Evolutionary conservation across 1,140 invertebrate genomes (phyloP), one percentile per base, ranked within the genome.

Genomic region (Kradibia gibbosae): DNA sequence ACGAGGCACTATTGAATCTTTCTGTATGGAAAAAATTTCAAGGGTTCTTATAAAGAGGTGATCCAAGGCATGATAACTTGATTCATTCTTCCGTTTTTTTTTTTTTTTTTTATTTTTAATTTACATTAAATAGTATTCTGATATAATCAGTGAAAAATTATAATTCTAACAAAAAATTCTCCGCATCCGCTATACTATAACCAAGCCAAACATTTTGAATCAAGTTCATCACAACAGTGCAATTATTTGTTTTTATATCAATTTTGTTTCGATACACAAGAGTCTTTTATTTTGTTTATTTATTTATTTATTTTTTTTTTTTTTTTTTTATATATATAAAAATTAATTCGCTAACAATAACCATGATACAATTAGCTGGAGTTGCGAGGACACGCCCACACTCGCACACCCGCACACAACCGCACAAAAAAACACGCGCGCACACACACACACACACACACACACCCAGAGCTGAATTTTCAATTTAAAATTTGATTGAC

Each of bases 1-100:
- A 88, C 90, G 87, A 88, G 88, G 88, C 90, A 88, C 82, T 91
- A 82, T 85, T 90, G 86, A 90, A 53, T 53, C 88, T 91, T 86
- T 90, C 88, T 86, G 89, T 90, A 83, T 87, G 86, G 83, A 87
- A 91, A 81, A 90, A 89, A 84, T 90, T 88, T 85, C 87, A 90
- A 85, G 88, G 87, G 67, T 90, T 90, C 86, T 89, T 87, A 83
- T 90, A 87, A 90, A 88, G 87, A 88, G 87, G 88, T 86, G 84
- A 87, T 83, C 85, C 83, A 83, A 86, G 84, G 85, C 85, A 85
- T 34, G 86, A 86, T 86, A 86, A 65, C 78, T 80, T 81, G 67
- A 72, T 80, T 71, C n/a, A 2, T 72, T 67, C 20, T 50, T 22
- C 60, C 39, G n/a, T n/a, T n/a, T n/a, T n/a, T n/a, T n/a, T n/a